Percentiles rank a stretch among this genome's conserved stretches.
phyloP scores from a whole-genome alignment of 2,113 vertebrate species.

The Electrona antarctica region DNA sequence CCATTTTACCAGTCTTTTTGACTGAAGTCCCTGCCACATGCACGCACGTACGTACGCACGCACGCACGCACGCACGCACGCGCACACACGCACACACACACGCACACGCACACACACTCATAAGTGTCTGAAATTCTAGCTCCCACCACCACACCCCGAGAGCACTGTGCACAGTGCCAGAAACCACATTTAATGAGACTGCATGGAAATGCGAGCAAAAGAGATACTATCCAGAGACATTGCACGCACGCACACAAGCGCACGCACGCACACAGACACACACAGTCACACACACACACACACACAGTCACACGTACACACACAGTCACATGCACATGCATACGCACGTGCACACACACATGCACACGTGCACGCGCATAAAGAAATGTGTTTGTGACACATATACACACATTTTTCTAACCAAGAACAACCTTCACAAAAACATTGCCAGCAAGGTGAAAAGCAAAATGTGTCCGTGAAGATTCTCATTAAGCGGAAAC shows the following conservation, averaged over 20 bases:
- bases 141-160: slow-evolving; percentile 60
- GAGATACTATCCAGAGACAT: slow-evolving; percentile 29
- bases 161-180: slow-evolving; percentile 44
- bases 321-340: no score
- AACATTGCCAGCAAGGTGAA: no score
- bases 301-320: slow-evolving; percentile 2
- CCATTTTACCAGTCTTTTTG: no score
- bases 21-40: neutral
- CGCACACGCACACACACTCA: neutral
- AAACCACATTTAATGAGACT: slow-evolving; percentile 60
- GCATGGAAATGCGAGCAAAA: slow-evolving; percentile 42
- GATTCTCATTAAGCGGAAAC: slow-evolving; percentile 16
- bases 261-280: neutral
- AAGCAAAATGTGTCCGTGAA: no score
- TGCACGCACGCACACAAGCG: slow-evolving; percentile 21
- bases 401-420: neutral
- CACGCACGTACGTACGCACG: neutral
- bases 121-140: slow-evolving; percentile 61
- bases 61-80: neutral
- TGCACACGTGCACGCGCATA: no score
- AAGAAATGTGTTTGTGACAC: neutral
- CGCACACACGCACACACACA: neutral
- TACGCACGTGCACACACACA: no score
- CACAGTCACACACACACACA: slow-evolving; percentile 6
- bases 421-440: neutral